phyloP scores from a whole-genome alignment of 2,113 vertebrate genomes.

The Opisthocomus hoazin region DNA sequence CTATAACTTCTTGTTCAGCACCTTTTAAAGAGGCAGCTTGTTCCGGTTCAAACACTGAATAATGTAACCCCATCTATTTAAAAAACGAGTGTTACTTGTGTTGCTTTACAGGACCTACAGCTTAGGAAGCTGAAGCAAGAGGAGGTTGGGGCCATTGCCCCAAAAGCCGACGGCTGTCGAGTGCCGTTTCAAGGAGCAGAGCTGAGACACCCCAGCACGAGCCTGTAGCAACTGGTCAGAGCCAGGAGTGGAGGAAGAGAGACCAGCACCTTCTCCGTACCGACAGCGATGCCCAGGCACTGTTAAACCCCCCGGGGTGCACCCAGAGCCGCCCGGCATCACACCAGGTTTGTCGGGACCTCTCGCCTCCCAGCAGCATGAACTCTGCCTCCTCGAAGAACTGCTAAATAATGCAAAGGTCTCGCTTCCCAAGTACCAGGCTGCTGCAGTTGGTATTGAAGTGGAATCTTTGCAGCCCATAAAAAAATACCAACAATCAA shows the following conservation, averaged over 20 bases:
- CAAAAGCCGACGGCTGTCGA: neutral
- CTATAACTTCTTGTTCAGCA: neutral
- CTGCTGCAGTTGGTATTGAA: neutral
- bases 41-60: neutral
- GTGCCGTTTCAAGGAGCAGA: neutral
- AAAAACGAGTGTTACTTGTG: too few species aligned
- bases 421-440: neutral
- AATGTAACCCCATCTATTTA: fast-evolving
- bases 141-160: neutral
- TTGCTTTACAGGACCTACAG: neutral
- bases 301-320: fast-evolving
- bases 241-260: neutral
- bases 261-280: neutral
- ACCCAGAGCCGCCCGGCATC: neutral
- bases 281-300: neutral
- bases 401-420: neutral
- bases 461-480: neutral
- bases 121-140: neutral
- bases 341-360: neutral
- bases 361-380: neutral
- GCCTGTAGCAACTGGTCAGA: fast-evolving
- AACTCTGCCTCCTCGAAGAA: neutral
- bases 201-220: fast-evolving
- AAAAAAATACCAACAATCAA: neutral
- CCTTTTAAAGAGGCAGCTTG: neutral